Evolutionary conservation across 2,888 invertebrate species (phyloP).

Genomic region (Steromphala cineraria): DNA sequence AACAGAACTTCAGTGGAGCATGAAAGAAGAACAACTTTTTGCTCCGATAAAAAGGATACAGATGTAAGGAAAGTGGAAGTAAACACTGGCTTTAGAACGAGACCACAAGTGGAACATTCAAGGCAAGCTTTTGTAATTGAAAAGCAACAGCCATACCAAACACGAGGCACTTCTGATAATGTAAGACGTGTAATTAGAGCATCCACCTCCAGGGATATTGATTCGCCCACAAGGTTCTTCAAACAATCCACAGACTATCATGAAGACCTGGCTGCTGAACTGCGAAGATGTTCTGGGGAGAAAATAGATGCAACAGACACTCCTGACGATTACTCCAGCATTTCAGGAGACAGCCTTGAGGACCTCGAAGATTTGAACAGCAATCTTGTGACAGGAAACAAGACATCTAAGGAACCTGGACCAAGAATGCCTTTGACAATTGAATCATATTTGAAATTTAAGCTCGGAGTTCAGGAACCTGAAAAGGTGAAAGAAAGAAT

Average conservation of each 20-base stretch:
- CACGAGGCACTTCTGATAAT: too few relatives aligned
- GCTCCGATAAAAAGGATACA: too few relatives aligned
- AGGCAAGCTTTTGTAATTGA: too few relatives aligned
- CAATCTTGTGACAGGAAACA: background rate
- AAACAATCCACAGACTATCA: background rate
- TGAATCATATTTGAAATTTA: background rate
- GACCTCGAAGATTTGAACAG: background rate
- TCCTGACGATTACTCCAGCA: background rate
- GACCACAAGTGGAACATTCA: too few relatives aligned
- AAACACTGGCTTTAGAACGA: too few relatives aligned
- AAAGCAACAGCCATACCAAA: too few relatives aligned
- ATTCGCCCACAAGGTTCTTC: too few relatives aligned
- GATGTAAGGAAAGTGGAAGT: too few relatives aligned
- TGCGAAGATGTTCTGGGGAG: background rate
- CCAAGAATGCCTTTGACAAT: background rate
- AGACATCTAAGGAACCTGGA: background rate
- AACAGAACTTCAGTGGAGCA: too few relatives aligned
- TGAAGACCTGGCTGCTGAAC: background rate
- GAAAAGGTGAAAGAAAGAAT: background rate
- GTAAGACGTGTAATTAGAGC: too few relatives aligned
- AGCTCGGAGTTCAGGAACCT: background rate
- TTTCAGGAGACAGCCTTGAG: conserved; percentile 8
- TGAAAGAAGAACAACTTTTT: too few relatives aligned
- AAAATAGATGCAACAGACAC: background rate
- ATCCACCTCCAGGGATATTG: too few relatives aligned